Conservation (phyloP, 1,140 invertebrate genomes). For the Musca domestica region DNA sequence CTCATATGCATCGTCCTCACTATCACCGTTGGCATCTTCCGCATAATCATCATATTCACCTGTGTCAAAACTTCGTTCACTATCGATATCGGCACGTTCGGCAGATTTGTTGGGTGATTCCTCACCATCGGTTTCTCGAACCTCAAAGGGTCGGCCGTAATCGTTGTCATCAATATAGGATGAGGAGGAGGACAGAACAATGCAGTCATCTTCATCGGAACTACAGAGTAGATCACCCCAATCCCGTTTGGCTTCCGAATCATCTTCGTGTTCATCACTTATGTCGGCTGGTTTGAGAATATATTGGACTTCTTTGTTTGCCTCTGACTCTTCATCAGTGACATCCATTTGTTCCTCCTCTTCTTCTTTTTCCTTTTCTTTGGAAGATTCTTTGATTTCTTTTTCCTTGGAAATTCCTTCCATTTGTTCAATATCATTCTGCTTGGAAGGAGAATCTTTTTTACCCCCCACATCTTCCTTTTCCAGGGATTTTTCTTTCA, state of each 20-base stretch:
- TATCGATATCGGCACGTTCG: background rate
- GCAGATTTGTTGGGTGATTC: background rate
- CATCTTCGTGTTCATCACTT: background rate
- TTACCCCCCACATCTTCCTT: background rate
- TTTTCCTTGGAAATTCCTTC: no score
- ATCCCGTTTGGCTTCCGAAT: background rate
- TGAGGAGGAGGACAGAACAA: slow-evolving; percentile 19
- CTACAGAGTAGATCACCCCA: no score
- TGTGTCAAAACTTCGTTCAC: background rate
- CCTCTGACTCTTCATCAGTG: background rate
- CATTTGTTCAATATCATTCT: no score
- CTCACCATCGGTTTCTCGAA: background rate
- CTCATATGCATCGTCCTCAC: slow-evolving; percentile 5
- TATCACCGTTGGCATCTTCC: background rate
- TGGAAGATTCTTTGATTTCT: background rate
- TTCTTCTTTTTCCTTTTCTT: slow-evolving; percentile 9
- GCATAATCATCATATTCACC: background rate
- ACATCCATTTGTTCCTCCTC: slow-evolving; percentile 17
- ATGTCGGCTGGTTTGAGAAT: background rate
- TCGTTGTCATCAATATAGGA: slow-evolving; percentile 7
- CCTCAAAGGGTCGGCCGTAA: background rate
- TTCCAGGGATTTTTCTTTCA: no score
- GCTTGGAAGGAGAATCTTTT: no score
- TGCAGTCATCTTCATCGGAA: slow-evolving; percentile 8
- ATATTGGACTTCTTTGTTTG: background rate